Base-by-base conservation (phyloP, 2,888 invertebrate species). In the Heliconius ethilla region DNA sequence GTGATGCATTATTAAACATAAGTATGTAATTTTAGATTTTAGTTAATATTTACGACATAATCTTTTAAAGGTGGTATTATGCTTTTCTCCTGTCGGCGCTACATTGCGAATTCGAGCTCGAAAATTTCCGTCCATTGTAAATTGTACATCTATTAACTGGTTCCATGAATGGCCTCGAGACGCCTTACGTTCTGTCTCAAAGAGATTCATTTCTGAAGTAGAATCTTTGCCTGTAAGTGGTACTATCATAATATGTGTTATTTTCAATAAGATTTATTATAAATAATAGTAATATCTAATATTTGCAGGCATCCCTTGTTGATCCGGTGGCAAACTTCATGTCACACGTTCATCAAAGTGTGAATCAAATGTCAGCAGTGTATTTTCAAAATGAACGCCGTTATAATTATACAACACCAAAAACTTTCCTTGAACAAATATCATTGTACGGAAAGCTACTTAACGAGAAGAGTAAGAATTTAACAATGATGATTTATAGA, bases 111-210 rank as follows among this genome's bases (percentile, higher is more conserved):
- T 98, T 25, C 95, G 99, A 77, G 97, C 97, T 7, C 95, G 99
- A 76, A 98, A 99, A 90, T 99, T 99, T 92, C 99, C 99, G 0
- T 98, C 99, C 0, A 93, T 99, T 55, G 97, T 98, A 25, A 99
- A 98, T 92, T 98, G 98, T 88, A 98, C 98, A 0, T 96, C 97
- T 25, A 98, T 99, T 82, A 97, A 99, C 90, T 99, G 99, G 99
- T 99, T 99, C 92, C 98, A 99, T 89, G 98, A 98, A 87, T 99
- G 99, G 99, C 99, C 99, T 0, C 96, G 96, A 86, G 97, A 98
- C 87, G 99, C 99, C 51, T 92, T 99, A 85, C 96, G 97, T 81
- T 98, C 98, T 59, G 99, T 99, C 2, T 98, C 98, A 18, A 95
- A 95, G 82, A 95, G 97, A 80, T 99, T 99, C 89, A 94, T 98